These are phyloP conservation scores for Pitangus sulphuratus DNA, from an alignment of 2,797 vertebrate genomes.

Conservation along the genomic window DNA sequence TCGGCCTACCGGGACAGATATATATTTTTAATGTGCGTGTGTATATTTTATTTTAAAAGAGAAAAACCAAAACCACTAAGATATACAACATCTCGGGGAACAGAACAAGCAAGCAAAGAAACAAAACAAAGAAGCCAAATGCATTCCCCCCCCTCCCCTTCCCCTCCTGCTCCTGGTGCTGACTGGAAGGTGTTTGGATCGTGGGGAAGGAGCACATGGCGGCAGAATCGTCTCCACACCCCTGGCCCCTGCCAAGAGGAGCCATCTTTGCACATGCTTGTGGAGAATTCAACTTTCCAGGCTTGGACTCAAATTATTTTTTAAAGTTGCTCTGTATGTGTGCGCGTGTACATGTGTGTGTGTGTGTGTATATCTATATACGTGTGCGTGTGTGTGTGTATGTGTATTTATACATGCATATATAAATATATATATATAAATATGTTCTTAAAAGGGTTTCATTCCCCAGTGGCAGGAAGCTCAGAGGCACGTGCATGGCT, in stretches of 20 bases:
- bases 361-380: not conserved
- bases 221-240: not conserved
- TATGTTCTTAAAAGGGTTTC: constrained; percentile 42
- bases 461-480: constrained; percentile 30
- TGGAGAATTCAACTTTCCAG: constrained; percentile 60
- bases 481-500: not conserved
- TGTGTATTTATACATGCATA: constrained; percentile 54
- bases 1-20: constrained; percentile 27
- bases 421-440: constrained; percentile 38
- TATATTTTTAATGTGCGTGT: constrained; percentile 51
- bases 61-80: constrained; percentile 71
- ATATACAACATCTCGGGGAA: constrained; percentile 60
- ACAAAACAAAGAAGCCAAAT: constrained; percentile 47
- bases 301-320: constrained; percentile 38
- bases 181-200: constrained; percentile 45
- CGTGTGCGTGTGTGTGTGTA: not conserved
- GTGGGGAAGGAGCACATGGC: not conserved
- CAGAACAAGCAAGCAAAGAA: constrained; percentile 12
- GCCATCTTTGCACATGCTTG: constrained; percentile 65
- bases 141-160: constrained; percentile 21
- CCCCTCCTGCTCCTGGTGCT: constrained; percentile 59
- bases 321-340: constrained; percentile 1
- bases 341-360: not conserved
- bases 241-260: constrained; percentile 13
- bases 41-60: constrained; percentile 67